Conservation (phyloP, 2,113 vertebrate genomes). For the Dissostichus mawsoni region DNA sequence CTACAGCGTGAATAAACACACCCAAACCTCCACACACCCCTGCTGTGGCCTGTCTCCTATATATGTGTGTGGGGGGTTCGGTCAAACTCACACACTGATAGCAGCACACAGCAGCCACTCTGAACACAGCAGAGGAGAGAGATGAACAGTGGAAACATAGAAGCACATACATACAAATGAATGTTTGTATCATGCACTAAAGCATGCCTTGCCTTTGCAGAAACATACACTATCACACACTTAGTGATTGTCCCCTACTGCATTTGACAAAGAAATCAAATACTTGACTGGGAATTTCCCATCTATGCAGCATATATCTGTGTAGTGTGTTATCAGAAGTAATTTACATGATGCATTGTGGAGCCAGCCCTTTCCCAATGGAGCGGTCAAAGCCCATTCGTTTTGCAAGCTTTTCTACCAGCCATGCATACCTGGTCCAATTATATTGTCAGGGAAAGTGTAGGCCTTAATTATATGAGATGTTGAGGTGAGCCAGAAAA, state of each 20-base stretch:
- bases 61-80: too few species aligned
- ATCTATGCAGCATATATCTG: not conserved
- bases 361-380: not conserved
- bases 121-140: not conserved
- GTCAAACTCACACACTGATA: too few species aligned
- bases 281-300: not conserved
- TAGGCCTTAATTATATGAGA: conserved; percentile 34
- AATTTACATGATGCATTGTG: not conserved
- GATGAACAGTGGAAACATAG: too few species aligned
- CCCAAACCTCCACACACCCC: too few species aligned
- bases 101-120: not conserved
- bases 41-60: too few species aligned
- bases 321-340: too few species aligned
- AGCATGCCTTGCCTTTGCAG: too few species aligned
- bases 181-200: too few species aligned
- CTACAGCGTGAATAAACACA: too few species aligned
- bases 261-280: not conserved
- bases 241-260: not conserved
- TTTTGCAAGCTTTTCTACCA: conserved; percentile 30
- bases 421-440: conserved; percentile 30
- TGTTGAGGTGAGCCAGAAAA: conserved; percentile 23
- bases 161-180: too few species aligned
- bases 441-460: conserved; percentile 38
- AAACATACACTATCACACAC: too few species aligned
- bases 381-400: not conserved